phyloP scores from a whole-genome alignment of 2,888 invertebrate genomes.

The Dione juno region DNA sequence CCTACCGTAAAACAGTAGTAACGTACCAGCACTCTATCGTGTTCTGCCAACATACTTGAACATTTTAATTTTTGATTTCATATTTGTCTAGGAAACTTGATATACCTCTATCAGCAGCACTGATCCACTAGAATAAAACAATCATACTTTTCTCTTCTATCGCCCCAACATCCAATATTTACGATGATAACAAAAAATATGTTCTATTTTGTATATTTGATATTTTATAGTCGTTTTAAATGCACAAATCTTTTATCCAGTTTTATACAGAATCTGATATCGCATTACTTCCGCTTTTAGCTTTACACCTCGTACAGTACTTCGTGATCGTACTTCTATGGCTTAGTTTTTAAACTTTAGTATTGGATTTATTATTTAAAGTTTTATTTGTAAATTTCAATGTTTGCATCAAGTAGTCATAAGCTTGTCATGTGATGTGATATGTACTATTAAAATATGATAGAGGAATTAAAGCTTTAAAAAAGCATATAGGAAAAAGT shows the following conservation, averaged over 20 bases:
- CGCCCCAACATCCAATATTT: too few relatives aligned
- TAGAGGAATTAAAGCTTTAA: not conserved
- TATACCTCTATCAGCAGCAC: too few relatives aligned
- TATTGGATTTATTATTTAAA: constrained; percentile 58
- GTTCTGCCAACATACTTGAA: too few relatives aligned
- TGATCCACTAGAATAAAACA: too few relatives aligned
- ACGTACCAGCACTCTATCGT: too few relatives aligned
- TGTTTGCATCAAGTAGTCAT: constrained; percentile 38
- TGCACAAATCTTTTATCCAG: constrained; percentile 4
- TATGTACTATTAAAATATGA: not conserved
- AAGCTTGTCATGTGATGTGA: constrained; percentile 27
- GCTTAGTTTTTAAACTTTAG: constrained; percentile 53
- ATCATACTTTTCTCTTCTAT: too few relatives aligned
- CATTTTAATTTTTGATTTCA: too few relatives aligned
- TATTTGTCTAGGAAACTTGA: too few relatives aligned
- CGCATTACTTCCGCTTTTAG: constrained; percentile 70
- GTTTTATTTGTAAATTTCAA: constrained; percentile 52
- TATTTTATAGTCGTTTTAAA: constrained; percentile 20
- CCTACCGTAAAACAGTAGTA: too few relatives aligned
- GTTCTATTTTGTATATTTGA: not conserved
- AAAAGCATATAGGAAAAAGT: too few relatives aligned
- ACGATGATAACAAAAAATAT: too few relatives aligned
- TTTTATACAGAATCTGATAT: constrained; percentile 44
- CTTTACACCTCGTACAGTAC: constrained; percentile 69
- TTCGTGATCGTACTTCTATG: constrained; percentile 57